Evolutionary conservation across 2,888 invertebrate genomes (phyloP), one percentile per base, ranked within the genome.

Genomic region (Gymnoscelis rufifasciata): DNA sequence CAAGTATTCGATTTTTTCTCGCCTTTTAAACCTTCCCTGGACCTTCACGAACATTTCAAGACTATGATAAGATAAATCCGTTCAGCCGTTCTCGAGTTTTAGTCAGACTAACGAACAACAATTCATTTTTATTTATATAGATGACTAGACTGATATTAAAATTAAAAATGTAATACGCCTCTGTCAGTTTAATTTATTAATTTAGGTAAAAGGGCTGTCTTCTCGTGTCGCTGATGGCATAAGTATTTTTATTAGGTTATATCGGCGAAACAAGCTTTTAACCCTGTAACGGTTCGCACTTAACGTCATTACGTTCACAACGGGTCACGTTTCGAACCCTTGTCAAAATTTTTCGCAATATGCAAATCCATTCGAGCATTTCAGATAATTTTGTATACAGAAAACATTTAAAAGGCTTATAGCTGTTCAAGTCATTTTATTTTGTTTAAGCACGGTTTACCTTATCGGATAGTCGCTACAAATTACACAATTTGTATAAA

Each of bases 191-290:
- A n/a, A n/a, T n/a, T n/a, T 19, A 19, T 19, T 2, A 19, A 19
- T 3, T 19, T 19, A 19, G 19, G 8, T 26, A 7, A 26, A 26
- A 7, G 7, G 8, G n/a, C 10, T 10, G 6, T 28, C 7, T 19
- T n/a, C 10, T 19, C 15, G 7, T 3, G n/a, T 35, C 15, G 11
- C 7, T 19, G 26, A 10, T 15, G 12, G 4, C 27, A 29, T 38
- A 26, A 38, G 62, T 66, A n/a, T 70, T 62, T 60, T 60, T 62
- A 62, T 66, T 58, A 61, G 61, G 64, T 59, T 56, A 52, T 41
- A 57, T 60, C 57, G 48, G 47, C 55, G 46, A 64, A 67, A 71
- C 68, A 66, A 66, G 64, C 59, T 65, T 65, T 49, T 54, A 54
- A 50, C 55, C 46, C 50, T 62, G 61, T 63, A 59, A 57, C 57